phyloP scores from a whole-genome alignment of 2,113 vertebrate species.

The Barnardius zonarius region DNA sequence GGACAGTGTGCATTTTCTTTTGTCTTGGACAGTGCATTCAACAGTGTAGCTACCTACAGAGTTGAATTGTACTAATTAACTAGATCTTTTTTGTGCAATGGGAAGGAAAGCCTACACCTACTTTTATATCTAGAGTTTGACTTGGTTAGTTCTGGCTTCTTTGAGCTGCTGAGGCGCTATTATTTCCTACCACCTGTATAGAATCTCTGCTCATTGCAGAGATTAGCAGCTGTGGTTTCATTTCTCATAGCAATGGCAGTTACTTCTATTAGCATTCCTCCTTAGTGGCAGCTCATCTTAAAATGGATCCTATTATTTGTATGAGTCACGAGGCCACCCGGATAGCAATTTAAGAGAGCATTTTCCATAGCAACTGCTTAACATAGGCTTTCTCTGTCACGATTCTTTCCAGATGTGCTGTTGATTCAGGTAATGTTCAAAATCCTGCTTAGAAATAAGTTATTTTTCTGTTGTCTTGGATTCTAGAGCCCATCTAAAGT shows the following conservation, averaged over 20 bases:
- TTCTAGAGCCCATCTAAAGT: background rate
- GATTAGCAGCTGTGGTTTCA: slow-evolving; percentile 1
- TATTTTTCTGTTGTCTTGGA: background rate
- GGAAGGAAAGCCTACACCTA: background rate
- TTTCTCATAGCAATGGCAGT: background rate
- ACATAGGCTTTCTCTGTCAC: slow-evolving; percentile 31
- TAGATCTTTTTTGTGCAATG: background rate
- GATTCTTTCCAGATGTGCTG: slow-evolving; percentile 73
- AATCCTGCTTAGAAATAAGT: background rate
- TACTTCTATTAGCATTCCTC: background rate
- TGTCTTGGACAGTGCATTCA: background rate
- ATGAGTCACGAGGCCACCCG: slow-evolving; percentile 66
- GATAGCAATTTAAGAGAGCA: slow-evolving; percentile 44
- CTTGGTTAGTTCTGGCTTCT: background rate
- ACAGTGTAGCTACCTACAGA: background rate
- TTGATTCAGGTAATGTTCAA: slow-evolving; percentile 62
- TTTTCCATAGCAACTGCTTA: slow-evolving; percentile 61
- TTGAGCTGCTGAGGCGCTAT: background rate
- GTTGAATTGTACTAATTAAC: background rate
- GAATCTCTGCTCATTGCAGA: background rate
- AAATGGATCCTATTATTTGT: slow-evolving; percentile 48
- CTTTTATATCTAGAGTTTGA: background rate
- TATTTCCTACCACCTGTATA: background rate
- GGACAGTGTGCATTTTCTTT: background rate
- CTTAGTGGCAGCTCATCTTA: slow-evolving; percentile 17